Conservation (phyloP, 1,140 invertebrate genomes). For the Euglossa dilemma region DNA sequence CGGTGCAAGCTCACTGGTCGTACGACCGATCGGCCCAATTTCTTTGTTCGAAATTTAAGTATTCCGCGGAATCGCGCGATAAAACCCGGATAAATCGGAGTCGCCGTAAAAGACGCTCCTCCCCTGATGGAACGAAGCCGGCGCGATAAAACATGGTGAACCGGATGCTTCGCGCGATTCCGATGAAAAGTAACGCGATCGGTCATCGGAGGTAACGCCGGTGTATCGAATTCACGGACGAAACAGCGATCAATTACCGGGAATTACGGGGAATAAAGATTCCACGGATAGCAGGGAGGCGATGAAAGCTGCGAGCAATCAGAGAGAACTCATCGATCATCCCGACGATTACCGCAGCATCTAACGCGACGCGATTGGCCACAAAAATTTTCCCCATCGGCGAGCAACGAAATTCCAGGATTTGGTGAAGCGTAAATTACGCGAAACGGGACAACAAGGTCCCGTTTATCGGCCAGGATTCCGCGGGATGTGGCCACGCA, state of each 20-base stretch:
- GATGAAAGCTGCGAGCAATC: not conserved
- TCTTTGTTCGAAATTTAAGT: not conserved
- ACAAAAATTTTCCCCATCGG: not conserved
- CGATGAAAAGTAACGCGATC: not conserved
- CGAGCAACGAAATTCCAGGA: not conserved
- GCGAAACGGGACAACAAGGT: conserved; percentile 26
- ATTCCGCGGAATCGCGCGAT: not conserved
- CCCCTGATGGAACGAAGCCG: not conserved
- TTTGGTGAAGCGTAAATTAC: conserved; percentile 26
- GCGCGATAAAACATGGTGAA: not conserved
- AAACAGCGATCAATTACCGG: not conserved
- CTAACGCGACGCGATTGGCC: too few relatives aligned
- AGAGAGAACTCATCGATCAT: not conserved
- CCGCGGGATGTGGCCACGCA: not conserved
- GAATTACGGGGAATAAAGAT: not conserved
- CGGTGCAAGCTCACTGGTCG: not conserved
- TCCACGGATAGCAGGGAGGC: not conserved
- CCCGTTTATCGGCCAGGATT: conserved; percentile 17
- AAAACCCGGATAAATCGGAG: not conserved
- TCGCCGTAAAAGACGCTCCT: not conserved
- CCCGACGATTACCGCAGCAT: not conserved
- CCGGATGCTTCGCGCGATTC: not conserved
- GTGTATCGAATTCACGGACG: not conserved
- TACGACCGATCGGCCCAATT: not conserved
- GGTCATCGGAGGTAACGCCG: not conserved